Evolutionary conservation across 35 echinoderm and acorn worm species (phyloP).

Genomic region (Ophiothrix spiculata): DNA sequence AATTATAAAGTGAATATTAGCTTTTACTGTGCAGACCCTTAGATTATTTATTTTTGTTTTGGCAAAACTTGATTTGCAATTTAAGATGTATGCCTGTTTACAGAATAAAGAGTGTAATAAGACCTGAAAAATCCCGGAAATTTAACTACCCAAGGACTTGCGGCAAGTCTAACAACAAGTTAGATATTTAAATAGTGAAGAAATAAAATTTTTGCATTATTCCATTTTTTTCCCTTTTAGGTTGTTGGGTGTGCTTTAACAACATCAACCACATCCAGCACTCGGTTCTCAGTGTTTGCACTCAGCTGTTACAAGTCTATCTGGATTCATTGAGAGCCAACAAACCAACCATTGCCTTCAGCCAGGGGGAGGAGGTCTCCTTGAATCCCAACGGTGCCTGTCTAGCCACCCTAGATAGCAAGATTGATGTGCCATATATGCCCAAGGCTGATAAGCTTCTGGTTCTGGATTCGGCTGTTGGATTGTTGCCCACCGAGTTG

Average conservation of each 20-base stretch:
- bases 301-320: slow-evolving; percentile 69
- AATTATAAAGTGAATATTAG: no score
- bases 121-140: no score
- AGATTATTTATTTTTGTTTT: no score
- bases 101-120: no score
- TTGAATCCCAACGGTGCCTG: slow-evolving; percentile 70
- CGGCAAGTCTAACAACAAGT: no score
- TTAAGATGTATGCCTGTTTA: no score
- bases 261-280: slow-evolving; percentile 77
- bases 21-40: no score
- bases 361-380: slow-evolving; percentile 74
- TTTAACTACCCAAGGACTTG: no score
- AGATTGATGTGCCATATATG: slow-evolving; percentile 48
- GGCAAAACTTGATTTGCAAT: no score
- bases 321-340: slow-evolving; percentile 53
- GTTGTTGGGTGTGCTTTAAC: slow-evolving; percentile 96
- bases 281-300: slow-evolving; percentile 75
- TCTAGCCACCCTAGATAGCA: slow-evolving; percentile 77
- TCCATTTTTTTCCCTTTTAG: slow-evolving; percentile 17
- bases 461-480: slow-evolving; percentile 67
- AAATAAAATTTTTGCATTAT: no score
- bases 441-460: slow-evolving; percentile 44
- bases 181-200: no score
- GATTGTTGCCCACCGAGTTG: slow-evolving; percentile 59
- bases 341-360: slow-evolving; percentile 55